Evolutionary conservation across 2,113 vertebrate genomes (phyloP).

Genomic region (Brienomyrus longianalis): DNA sequence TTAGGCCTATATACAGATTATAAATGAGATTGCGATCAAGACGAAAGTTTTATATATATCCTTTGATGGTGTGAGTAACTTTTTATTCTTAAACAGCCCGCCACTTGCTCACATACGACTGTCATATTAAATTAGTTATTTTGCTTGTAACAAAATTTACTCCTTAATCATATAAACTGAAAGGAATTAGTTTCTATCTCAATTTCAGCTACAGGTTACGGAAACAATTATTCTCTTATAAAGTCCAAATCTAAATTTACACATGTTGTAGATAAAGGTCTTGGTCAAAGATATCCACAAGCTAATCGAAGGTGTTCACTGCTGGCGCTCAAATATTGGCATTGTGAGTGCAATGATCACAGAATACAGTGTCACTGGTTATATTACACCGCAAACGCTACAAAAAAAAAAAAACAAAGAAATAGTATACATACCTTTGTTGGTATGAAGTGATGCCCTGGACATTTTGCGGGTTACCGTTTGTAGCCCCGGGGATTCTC

Average conservation of each 20-base stretch:
- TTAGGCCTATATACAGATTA: neutral
- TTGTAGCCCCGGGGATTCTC: slow-evolving; percentile 75
- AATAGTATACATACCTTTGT: slow-evolving; percentile 77
- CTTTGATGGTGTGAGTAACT: neutral
- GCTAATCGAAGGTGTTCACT: neutral
- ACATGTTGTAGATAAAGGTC: neutral
- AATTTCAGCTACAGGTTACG: neutral
- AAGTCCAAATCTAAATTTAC: slow-evolving; percentile 1
- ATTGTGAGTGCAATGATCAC: neutral
- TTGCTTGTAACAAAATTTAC: neutral
- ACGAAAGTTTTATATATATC: neutral
- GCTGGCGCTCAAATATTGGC: neutral
- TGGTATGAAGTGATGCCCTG: slow-evolving; percentile 89
- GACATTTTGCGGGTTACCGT: slow-evolving; percentile 86
- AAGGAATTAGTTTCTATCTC: neutral
- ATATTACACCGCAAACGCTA: neutral
- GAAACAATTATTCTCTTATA: neutral
- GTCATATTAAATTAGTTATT: neutral
- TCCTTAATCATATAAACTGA: neutral
- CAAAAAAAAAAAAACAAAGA: neutral
- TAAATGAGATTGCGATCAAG: neutral
- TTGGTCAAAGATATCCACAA: neutral
- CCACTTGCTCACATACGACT: neutral
- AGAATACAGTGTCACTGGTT: neutral
- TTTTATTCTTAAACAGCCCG: neutral